phyloP scores from a whole-genome alignment of 2,113 vertebrate species.

The Petrocephalus microphthalmus region DNA sequence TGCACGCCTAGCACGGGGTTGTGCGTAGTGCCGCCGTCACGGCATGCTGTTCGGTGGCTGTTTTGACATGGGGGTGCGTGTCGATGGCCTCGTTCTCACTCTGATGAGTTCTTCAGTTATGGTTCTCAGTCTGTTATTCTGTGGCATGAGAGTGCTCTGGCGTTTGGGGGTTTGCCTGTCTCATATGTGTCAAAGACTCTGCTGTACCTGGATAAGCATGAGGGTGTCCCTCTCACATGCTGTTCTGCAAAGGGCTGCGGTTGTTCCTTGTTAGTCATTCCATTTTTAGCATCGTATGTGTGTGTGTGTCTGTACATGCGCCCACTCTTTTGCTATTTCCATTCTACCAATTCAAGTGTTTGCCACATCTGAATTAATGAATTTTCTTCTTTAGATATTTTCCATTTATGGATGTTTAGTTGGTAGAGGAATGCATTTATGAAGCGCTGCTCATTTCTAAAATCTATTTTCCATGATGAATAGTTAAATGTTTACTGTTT shows the following conservation, averaged over 20 bases:
- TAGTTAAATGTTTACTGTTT: background rate
- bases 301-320: background rate
- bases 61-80: background rate
- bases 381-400: background rate
- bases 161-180: background rate
- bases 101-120: background rate
- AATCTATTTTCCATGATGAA: conserved; percentile 3
- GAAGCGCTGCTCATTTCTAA: background rate
- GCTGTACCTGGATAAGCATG: background rate
- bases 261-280: background rate
- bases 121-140: background rate
- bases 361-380: background rate
- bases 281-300: background rate
- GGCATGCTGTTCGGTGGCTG: background rate
- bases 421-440: background rate
- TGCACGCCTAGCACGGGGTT: background rate
- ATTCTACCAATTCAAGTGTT: background rate
- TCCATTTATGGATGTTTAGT: background rate
- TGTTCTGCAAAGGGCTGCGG: background rate
- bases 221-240: background rate
- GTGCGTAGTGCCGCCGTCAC: background rate
- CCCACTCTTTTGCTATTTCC: background rate
- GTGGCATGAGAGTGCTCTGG: background rate
- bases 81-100: background rate
- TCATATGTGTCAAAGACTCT: background rate